Base-by-base conservation (phyloP, 2,888 invertebrate genomes). In the Agapetus fuscipes region DNA sequence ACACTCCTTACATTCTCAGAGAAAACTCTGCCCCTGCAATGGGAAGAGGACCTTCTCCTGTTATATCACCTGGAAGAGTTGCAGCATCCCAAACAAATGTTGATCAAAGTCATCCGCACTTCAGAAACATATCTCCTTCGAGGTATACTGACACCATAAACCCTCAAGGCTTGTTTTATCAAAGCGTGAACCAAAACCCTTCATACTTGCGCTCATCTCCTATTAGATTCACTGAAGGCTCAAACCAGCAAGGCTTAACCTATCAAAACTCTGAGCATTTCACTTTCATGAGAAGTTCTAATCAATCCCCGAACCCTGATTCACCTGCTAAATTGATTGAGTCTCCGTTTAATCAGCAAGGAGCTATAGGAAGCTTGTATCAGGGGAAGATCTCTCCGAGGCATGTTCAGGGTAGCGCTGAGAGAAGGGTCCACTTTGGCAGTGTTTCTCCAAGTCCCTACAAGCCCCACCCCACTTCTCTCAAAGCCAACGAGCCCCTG, bases 361-460 rank as follows among this genome's bases (percentile, higher is more conserved):
- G 5, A 5, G 26, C 36, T 5, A 34, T 36, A 12, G 25, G 25
- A n/a, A 3, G 11, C 14, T 16, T 9, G n/a, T 15, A 27, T 27
- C 9, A 11, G 20, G 20, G 14, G 6, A 15, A 26, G 1, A 1
- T 16, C n/a, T 13, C 4, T 26, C 36, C 37, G 2, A 27, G 35
- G 27, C 11, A 17, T 11, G 34, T 35, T 3, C 26, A 31, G 13
- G 20, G 28, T 11, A 29, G 28, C 17, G 26, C 25, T 55, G 69
- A 67, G 51, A 67, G 66, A 60, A 65, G 66, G 62, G 69, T 69
- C 48, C 69, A 53, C 56, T 69, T 69, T 56, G 64, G 66, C 54
- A 64, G 64, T 48, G 64, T 62, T 62, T 61, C 41, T 31, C 43
- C 59, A 51, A 61, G 61, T 56, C 60, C 65, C 53, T 56, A 60